A percentile compares a stretch with the other conserved stretches of the same genome.
Evolutionary conservation across 1,140 invertebrate species (phyloP).

Genomic region (Lucilia sericata): DNA sequence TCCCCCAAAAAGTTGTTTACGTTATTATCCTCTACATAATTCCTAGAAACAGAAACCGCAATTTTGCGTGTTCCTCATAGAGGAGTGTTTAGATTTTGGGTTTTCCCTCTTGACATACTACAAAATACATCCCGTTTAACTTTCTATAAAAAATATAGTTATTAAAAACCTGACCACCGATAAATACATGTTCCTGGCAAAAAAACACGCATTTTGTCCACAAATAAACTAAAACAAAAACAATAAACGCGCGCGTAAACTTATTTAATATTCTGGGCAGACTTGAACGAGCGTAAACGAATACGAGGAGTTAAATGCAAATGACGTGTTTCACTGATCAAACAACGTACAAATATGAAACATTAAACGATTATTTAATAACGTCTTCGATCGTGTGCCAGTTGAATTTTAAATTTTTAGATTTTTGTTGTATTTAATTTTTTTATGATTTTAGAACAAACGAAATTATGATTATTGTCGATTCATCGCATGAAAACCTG

Average conservation of each 20-base stretch:
- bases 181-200: background rate
- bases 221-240: background rate
- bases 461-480: background rate
- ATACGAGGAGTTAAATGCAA: background rate
- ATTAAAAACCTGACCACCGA: conserved; percentile 10
- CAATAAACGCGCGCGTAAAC: background rate
- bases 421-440: background rate
- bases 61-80: background rate
- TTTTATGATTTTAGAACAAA: background rate
- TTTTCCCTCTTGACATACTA: background rate
- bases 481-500: background rate
- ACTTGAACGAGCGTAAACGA: background rate
- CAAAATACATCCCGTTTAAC: background rate
- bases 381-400: conserved; percentile 22
- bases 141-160: conserved; percentile 17
- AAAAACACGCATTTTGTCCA: background rate
- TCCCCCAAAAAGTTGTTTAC: background rate
- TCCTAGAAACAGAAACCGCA: conserved; percentile 1
- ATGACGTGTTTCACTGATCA: background rate
- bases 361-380: conserved; percentile 25
- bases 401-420: background rate
- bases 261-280: background rate
- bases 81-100: background rate
- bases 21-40: background rate
- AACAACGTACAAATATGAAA: background rate